Conservation (phyloP, 2,888 invertebrate genomes). For the Eupithecia abbreviata region DNA sequence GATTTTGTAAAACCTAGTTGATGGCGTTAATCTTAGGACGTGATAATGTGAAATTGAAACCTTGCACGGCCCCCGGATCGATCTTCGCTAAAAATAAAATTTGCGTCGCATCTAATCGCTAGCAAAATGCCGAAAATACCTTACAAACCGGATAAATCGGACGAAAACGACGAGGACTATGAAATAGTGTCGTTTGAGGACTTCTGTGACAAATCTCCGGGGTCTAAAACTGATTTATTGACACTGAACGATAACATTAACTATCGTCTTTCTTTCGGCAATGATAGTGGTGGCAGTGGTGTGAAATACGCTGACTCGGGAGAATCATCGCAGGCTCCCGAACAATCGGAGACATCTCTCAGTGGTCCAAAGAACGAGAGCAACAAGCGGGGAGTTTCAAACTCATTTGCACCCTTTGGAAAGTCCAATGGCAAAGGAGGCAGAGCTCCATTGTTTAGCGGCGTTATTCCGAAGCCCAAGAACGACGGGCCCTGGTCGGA, state of each 20-base stretch:
- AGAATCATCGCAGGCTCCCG: constrained; percentile 66
- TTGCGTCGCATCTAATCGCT: constrained; percentile 33
- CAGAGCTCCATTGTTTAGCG: constrained; percentile 66
- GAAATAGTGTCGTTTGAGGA: constrained; percentile 85
- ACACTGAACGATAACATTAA: constrained; percentile 82
- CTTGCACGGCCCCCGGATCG: not conserved
- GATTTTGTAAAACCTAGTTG: not conserved
- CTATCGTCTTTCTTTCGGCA: constrained; percentile 73
- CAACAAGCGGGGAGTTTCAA: constrained; percentile 64
- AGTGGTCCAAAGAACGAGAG: constrained; percentile 67
- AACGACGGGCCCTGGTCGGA: constrained; percentile 65
- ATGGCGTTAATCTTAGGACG: not conserved
- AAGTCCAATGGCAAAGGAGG: constrained; percentile 59
- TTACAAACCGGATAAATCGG: constrained; percentile 72
- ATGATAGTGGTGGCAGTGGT: constrained; percentile 55
- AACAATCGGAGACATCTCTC: constrained; percentile 74
- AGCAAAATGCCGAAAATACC: constrained; percentile 78
- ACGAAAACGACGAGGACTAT: constrained; percentile 75
- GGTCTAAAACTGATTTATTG: constrained; percentile 81
- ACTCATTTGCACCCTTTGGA: constrained; percentile 73
- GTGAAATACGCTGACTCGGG: constrained; percentile 64
- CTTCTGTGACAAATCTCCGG: constrained; percentile 83
- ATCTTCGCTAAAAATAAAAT: constrained; percentile 45
- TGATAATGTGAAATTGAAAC: constrained; percentile 6
- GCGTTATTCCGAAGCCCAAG: constrained; percentile 67